These are phyloP conservation scores for Oreotrochilus melanogaster DNA, from an alignment of 2,113 vertebrate genomes.

Conservation along the genomic window DNA sequence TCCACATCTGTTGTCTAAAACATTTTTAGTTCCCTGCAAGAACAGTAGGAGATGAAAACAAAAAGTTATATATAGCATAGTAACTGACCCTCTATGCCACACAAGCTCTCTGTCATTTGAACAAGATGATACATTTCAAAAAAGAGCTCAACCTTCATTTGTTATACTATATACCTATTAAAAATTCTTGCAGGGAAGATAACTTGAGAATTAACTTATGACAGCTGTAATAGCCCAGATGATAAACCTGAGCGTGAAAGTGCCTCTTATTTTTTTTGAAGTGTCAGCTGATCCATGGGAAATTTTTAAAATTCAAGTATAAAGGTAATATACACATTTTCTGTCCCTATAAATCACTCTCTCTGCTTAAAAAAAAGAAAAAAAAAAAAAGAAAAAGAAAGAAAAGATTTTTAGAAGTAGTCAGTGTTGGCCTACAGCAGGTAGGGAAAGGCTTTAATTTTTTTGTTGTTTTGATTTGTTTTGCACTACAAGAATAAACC, in stretches of 20 bases:
- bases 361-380: not conserved
- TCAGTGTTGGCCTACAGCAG: not conserved
- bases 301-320: not conserved
- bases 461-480: too few relatives aligned
- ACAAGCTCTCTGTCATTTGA: conserved; percentile 14
- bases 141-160: not conserved
- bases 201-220: conserved; percentile 33
- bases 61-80: conserved; percentile 42
- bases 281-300: not conserved
- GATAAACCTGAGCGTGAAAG: not conserved
- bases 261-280: too few relatives aligned
- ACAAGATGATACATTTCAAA: conserved; percentile 4
- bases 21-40: conserved; percentile 47
- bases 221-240: conserved; percentile 45
- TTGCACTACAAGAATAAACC: not conserved
- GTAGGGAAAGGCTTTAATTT: not conserved
- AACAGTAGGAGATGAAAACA: conserved; percentile 48
- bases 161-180: not conserved
- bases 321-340: not conserved
- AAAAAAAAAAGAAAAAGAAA: not conserved
- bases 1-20: conserved; percentile 64
- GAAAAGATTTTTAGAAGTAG: not conserved
- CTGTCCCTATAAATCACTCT: not conserved
- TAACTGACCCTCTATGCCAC: conserved; percentile 47
- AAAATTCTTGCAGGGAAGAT: conserved; percentile 39